Evolutionary conservation across 1,140 invertebrate genomes (phyloP).

Genomic region (Copidosoma floridanum): DNA sequence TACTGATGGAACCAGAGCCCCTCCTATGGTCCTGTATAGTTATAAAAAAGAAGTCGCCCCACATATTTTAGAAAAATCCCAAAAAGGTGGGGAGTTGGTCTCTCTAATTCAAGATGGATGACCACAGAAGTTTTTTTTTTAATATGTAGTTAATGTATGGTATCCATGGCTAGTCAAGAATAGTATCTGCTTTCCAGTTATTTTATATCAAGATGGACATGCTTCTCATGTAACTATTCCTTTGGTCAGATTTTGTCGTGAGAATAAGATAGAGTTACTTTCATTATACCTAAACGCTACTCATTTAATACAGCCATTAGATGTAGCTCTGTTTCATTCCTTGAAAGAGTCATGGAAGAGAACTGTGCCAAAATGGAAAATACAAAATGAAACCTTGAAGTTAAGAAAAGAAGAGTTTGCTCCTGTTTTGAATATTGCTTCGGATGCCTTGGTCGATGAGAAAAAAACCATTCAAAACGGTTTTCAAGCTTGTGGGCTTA

Average conservation of each 20-base stretch:
- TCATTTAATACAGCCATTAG: no score
- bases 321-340: not conserved
- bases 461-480: not conserved
- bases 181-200: not conserved
- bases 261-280: not conserved
- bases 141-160: not conserved
- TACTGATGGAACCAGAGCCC: conserved; percentile 28
- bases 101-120: no score
- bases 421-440: no score
- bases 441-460: not conserved
- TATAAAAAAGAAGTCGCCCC: conserved; percentile 37
- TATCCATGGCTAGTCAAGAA: not conserved
- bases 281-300: not conserved
- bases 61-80: conserved; percentile 33
- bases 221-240: no score
- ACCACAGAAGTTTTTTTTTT: no score
- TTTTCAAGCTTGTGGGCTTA: not conserved
- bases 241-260: no score
- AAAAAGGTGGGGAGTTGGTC: conserved; percentile 33
- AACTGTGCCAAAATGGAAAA: not conserved
- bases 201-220: no score
- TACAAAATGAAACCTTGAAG: not conserved
- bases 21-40: conserved; percentile 41
- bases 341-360: not conserved
- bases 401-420: not conserved